Base-by-base conservation (phyloP, 2,113 vertebrate genomes). In the Heterocephalus glaber region DNA sequence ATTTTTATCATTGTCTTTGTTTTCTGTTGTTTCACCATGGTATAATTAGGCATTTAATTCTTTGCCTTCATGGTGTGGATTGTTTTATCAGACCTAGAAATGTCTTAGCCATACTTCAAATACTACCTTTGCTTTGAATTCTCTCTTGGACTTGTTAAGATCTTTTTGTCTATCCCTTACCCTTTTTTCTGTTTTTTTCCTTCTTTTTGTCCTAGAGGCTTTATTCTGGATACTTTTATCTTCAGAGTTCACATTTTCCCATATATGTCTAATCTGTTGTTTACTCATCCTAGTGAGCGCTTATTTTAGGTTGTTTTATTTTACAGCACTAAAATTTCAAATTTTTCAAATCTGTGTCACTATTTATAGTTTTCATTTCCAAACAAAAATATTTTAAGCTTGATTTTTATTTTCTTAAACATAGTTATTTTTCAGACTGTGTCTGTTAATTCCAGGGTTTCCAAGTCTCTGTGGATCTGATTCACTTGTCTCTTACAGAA, bases 401-500 rank as follows among this genome's bases (percentile, higher is more conserved):
- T 89, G 33, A 74, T 72, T 66, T 94, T 94, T 85, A 66, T 66
- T 7, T 9, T 49, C 22, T 89, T 76, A 10, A 74, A 41, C 26
- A 74, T 26, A 72, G 22, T 41, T 44, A 91, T 63, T 93, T 92
- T 90, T 86, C 26, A 83, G n/a, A 54, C 26, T 86, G 65, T 68
- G 17, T 68, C 33, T 68, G 3, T 94, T 91, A 72, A 79, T 94
- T 88, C 20, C n/a, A 87, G 22, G 66, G 68, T 85, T 79, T 13
- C 56, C 22, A 65, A 16, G 33, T 68, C 24, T 63, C n/a, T 85
- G 17, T 63, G 41, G 38, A 30, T 79, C 56, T 92, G 38, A 91
- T 95, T 95, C 77, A 91, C 10, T 91, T 95, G 56, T 94, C n/a
- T 95, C 38, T 84, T 89, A 30, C 58, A 92, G 38, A 94, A 95